Evolutionary conservation across 2,888 invertebrate genomes (phyloP).

Genomic region (Monoplex corrugatus): DNA sequence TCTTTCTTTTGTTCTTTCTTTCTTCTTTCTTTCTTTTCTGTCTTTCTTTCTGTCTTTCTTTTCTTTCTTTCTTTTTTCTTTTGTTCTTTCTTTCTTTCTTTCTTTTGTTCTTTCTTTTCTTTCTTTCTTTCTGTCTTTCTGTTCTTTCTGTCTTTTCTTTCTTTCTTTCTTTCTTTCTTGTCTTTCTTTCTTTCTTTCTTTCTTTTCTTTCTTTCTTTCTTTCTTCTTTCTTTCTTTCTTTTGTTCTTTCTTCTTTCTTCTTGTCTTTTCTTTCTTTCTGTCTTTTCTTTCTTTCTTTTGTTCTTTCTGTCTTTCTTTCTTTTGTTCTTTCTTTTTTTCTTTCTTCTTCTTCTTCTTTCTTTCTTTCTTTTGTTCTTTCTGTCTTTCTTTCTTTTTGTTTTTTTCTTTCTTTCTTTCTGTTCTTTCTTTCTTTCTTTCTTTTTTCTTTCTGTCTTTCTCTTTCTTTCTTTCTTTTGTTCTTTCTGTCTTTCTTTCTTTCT

Average conservation of each 20-base stretch:
- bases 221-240: not conserved
- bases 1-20: not conserved
- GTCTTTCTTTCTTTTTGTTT: not conserved
- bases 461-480: not conserved
- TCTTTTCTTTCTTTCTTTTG: not conserved
- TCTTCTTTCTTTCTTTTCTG: not conserved
- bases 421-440: not conserved
- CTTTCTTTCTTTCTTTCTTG: not conserved
- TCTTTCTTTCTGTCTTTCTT: not conserved
- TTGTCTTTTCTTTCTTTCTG: not conserved
- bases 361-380: too few species aligned
- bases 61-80: not conserved
- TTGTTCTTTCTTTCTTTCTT: not conserved
- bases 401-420: not conserved
- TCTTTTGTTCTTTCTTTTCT: not conserved
- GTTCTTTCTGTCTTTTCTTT: not conserved
- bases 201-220: constrained; percentile 4
- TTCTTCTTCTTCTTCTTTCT: not conserved
- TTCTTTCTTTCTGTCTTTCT: not conserved
- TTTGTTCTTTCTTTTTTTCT: not conserved
- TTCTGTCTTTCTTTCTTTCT: not conserved
- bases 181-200: not conserved
- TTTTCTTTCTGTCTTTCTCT: not conserved
- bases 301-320: not conserved
- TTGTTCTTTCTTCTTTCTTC: not conserved